These are phyloP conservation scores for Hirtodrosophila alboralis DNA, from an alignment of 2,888 invertebrate species.

Conservation along the genomic window DNA sequence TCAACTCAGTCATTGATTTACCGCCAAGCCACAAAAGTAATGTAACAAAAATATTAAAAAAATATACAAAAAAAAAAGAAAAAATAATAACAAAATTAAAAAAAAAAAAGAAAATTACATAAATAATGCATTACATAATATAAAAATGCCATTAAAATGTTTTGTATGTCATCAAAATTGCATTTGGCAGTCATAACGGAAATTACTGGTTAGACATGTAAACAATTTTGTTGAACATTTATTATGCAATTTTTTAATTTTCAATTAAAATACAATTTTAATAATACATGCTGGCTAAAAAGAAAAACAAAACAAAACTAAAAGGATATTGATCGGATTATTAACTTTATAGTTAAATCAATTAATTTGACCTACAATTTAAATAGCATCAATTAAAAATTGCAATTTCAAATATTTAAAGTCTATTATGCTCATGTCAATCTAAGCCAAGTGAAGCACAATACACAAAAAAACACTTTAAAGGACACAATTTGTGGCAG, in stretches of 20 bases:
- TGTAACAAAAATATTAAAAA: no score
- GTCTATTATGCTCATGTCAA: no score
- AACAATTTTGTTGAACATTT: conserved; percentile 50
- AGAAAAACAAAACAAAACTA: no score
- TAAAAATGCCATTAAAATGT: conserved; percentile 28
- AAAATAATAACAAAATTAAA: conserved; percentile 6
- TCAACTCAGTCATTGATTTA: conserved; percentile 53
- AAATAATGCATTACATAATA: conserved; percentile 1
- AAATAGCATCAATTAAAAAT: no score
- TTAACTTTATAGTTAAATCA: background rate
- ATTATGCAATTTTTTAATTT: conserved; percentile 40
- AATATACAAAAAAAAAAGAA: conserved; percentile 1
- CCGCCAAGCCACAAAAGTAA: conserved; percentile 10
- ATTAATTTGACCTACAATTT: background rate
- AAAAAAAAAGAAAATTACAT: background rate
- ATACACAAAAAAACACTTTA: no score
- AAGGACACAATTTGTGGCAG: no score
- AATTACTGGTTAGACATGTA: conserved; percentile 49
- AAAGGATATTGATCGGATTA: background rate
- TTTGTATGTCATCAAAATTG: conserved; percentile 42
- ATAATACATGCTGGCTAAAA: no score
- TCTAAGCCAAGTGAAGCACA: no score
- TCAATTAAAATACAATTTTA: conserved; percentile 24
- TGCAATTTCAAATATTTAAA: no score
- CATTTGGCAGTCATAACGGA: conserved; percentile 39